Base-by-base conservation (phyloP, 2,113 vertebrate genomes). In the Ptilonorhynchus violaceus region DNA sequence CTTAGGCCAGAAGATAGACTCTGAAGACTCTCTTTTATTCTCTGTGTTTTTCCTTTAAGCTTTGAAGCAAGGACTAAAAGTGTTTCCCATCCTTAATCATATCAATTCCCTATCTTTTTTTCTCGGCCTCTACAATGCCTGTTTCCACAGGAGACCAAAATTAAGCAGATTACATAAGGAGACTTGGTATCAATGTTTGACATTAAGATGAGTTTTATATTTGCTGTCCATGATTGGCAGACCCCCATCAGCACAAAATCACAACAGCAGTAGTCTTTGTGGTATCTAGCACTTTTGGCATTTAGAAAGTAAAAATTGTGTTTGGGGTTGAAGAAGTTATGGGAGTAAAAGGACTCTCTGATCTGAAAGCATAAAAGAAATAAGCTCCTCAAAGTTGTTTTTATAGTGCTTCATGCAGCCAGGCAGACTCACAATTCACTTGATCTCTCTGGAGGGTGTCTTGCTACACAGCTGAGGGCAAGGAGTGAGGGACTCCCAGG, bases 11-110 rank as follows among this genome's bases (percentile, higher is more conserved):
- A 88, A 96, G 82, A 94, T 39, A 93, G 63, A 59, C 56, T 86
- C 95, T 90, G 93, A 97, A 94, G 83, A 84, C 60, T 93, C 41
- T 93, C 72, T 78, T 96, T 96, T 91, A 91, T 95, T 88, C 85
- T 85, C 58, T 88, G 10, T 93, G 78, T 86, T 92, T 95, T 90
- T 52, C 55, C 92, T 92, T 84, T 64, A 93, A 86, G 64, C 92
- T 96, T 96, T 96, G 90, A 95, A 90, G 42, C 9, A 16, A 56
- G 37, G 42, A 92, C 55, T 60, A 88, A 93, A 95, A 92, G 47
- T 11, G 52, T 86, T 94, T 92, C 79, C 88, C 4, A 1, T 92
- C 60, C 80, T 87, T 87, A 91, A 87, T 64, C 60, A 19, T 81
- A 93, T 84, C 52, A 94, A 77, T 84, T 86, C 73, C 56, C 66